These are phyloP conservation scores for Epinotia nisella DNA, from an alignment of 2,888 invertebrate species.

Conservation along the genomic window DNA sequence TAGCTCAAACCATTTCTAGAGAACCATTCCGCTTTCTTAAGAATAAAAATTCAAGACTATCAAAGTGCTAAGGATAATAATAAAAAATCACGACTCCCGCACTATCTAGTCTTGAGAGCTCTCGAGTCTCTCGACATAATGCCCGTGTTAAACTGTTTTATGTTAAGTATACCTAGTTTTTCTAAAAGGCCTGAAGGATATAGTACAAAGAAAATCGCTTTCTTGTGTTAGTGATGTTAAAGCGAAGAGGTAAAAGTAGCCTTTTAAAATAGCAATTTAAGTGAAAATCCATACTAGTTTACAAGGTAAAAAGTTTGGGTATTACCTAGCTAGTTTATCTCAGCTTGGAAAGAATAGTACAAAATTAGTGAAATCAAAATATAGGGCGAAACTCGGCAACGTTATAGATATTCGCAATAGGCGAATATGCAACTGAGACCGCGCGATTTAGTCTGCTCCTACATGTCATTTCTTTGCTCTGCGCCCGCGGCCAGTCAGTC, in stretches of 20 bases:
- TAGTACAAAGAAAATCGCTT: neutral
- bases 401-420: too few relatives aligned
- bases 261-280: too few relatives aligned
- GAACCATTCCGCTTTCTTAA: slow-evolving; percentile 11
- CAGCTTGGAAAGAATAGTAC: too few relatives aligned
- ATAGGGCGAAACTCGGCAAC: too few relatives aligned
- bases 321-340: too few relatives aligned
- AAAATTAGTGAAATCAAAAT: too few relatives aligned
- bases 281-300: neutral
- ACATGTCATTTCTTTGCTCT: too few relatives aligned
- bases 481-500: too few relatives aligned
- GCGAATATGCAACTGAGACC: too few relatives aligned
- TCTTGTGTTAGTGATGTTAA: neutral
- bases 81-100: slow-evolving; percentile 30
- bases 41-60: slow-evolving; percentile 34
- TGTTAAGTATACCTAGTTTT: slow-evolving; percentile 9
- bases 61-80: slow-evolving; percentile 26
- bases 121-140: slow-evolving; percentile 14
- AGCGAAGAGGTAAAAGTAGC: neutral
- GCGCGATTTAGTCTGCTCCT: too few relatives aligned
- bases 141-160: slow-evolving; percentile 19
- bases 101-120: slow-evolving; percentile 20
- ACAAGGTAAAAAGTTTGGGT: neutral
- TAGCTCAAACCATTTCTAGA: slow-evolving; percentile 18
- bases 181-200: slow-evolving; percentile 1